Percentiles rank a stretch among this genome's conserved stretches.
phyloP scores from a whole-genome alignment of 2,888 invertebrate species.

The Melanchra persicariae region DNA sequence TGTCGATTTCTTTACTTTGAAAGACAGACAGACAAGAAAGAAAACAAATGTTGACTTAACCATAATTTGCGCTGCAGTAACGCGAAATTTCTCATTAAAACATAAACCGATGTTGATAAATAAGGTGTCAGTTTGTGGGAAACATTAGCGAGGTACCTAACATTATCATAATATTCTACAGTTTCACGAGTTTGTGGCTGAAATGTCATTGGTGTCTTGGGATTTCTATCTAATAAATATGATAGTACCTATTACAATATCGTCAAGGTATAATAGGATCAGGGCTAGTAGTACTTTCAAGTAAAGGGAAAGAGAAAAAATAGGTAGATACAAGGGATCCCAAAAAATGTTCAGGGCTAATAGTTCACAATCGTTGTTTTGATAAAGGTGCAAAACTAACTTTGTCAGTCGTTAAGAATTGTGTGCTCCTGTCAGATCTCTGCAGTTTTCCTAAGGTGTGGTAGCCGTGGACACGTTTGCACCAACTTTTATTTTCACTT shows the following conservation, averaged over 20 bases:
- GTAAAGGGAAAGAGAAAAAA: no score
- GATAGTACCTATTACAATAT: neutral
- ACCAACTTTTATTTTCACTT: no score
- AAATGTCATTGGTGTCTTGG: neutral
- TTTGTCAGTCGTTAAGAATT: no score
- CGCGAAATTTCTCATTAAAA: slow-evolving; percentile 26
- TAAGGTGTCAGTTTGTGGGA: slow-evolving; percentile 36
- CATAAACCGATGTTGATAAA: slow-evolving; percentile 33
- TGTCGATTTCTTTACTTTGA: slow-evolving; percentile 7
- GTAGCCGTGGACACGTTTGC: no score
- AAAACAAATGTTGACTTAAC: slow-evolving; percentile 18
- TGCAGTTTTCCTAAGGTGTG: no score
- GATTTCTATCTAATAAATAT: slow-evolving; percentile 11
- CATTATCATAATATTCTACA: neutral
- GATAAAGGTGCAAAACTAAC: no score
- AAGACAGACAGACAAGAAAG: neutral
- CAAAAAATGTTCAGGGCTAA: no score
- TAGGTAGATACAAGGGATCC: no score
- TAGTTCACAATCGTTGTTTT: no score
- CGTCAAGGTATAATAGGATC: neutral
- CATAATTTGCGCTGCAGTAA: neutral
- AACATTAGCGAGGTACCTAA: slow-evolving; percentile 5
- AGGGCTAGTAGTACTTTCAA: no score
- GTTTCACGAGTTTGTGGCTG: slow-evolving; percentile 5
- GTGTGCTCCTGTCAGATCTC: no score